Base-by-base conservation (phyloP, 2,888 invertebrate species). In the Agriopis aurantiaria region DNA sequence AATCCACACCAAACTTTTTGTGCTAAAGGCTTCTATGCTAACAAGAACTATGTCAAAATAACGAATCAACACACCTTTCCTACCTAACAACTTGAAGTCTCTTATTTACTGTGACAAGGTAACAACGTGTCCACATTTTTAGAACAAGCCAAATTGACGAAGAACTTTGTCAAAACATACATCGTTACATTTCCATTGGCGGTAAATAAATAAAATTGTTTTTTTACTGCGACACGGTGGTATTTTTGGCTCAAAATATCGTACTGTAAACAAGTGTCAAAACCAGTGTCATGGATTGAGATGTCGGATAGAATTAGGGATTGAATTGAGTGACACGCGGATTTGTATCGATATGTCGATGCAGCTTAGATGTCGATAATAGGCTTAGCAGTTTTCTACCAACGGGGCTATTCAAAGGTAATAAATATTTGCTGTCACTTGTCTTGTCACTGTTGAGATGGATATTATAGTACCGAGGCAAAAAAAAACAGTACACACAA, bases 241-340 rank as follows among this genome's bases (percentile, higher is more conserved):
- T 58, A 53, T 48, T 57, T 61, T 52, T 23, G 69, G 55, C 57
- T 56, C 71, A 58, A 65, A 23, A 72, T 72, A 74, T 73, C 73
- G 69, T 69, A 51, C 73, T 55, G 67, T 67, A 75, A 73, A 76
- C 72, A 74, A 76, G 73, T 71, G 76, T 76, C 75, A 75, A 72
- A 72, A 69, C 67, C 73, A 70, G 69, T 61, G 69, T 72, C 62
- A 52, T 10, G 61, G 72, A 73, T 65, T 73, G 72, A 72, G 69
- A 71, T 71, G 69, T 66, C 65, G 69, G 53, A 69, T 61, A 33
- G 60, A 56, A 72, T 69, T 65, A 61, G 60, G 64, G 63, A 68
- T 74, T 65, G 69, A 56, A 55, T n/a, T 68, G 62, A 71, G 66
- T 73, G 73, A 71, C 69, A 67, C 55, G 49, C 55, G 51, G 53